These are phyloP conservation scores for Drosophila yakuba DNA, from an alignment of 1,140 invertebrate genomes.

Conservation along the genomic window DNA sequence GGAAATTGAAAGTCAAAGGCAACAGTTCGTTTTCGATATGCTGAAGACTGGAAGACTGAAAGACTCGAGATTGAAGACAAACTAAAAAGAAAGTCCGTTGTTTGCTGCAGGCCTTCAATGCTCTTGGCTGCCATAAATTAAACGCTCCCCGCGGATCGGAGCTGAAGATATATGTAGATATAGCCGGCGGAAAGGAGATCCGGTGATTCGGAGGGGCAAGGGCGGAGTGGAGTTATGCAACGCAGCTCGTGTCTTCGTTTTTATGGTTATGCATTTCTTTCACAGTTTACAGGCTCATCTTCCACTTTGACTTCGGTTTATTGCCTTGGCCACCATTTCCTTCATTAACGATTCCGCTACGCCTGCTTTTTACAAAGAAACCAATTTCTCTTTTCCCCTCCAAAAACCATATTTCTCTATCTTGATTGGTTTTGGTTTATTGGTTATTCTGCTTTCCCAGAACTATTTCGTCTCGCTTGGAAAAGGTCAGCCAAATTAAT, in stretches of 20 bases:
- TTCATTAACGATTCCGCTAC: constrained; percentile 78
- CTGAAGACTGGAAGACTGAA: constrained; percentile 12
- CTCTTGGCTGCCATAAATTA: constrained; percentile 75
- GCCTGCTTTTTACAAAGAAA: constrained; percentile 50
- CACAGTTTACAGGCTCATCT: constrained; percentile 76
- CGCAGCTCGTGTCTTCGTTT: constrained; percentile 35
- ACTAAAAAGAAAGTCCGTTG: constrained; percentile 72
- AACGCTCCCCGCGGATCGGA: constrained; percentile 39
- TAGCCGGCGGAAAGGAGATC: constrained; percentile 23
- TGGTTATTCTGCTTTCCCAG: not conserved
- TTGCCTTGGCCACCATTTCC: constrained; percentile 66
- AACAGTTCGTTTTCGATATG: constrained; percentile 48
- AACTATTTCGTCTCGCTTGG: not conserved
- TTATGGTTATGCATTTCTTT: constrained; percentile 79
- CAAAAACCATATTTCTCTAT: not conserved
- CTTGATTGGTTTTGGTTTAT: not conserved
- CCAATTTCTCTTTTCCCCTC: constrained; percentile 62
- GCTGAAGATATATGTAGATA: constrained; percentile 42
- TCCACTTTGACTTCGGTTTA: constrained; percentile 40
- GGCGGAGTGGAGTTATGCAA: constrained; percentile 30
- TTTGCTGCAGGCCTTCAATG: constrained; percentile 58
- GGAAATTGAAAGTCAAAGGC: constrained; percentile 70
- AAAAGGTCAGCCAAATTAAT: not conserved
- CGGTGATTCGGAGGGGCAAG: constrained; percentile 6
- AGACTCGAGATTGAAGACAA: constrained; percentile 10